Evolutionary conservation across 1,140 invertebrate genomes (phyloP), one percentile per base, ranked within the genome.

Genomic region (Mycetomoellerius zeteki): DNA sequence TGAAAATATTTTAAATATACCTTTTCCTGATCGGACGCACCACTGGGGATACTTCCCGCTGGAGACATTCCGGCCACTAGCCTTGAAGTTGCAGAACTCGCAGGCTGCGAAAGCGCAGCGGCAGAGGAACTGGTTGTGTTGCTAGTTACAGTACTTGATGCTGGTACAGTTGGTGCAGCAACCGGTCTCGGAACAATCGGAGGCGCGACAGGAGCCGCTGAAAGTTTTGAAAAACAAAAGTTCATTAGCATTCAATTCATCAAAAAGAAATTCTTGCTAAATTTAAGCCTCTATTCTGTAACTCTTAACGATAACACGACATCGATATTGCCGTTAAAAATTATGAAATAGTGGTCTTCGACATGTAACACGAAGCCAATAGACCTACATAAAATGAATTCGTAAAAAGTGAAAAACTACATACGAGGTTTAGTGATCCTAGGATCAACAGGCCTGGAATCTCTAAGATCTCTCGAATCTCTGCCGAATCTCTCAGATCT

Each of bases 21-120:
- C 96, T 99, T 99, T 94, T 99, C 98, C 95, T 99, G 98, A 94
- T 99, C 98, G 0, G 98, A 97, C 71, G 97, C 96, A 92, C 97
- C 97, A 69, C 97, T 97, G 27, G 97, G 97, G 91, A 97, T 96
- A 24, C 97, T 97, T 90, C 97, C 96, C 16, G 96, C 96, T 16
- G 96, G 93, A 50, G 96, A 96, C 93, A 96, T 95, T 24, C 96
- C 96, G 60, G 95, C 94, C 93, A 95, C 94, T 16, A 95, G 86
- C 85, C 95, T 91, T 0, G 94, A 93, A 0, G 94, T 93, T 64
- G 95, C 95, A 5, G 80, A 78, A 73, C 90, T 93, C 4, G 93
- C 75, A 3, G 93, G 80, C 19, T 93, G 76, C 33, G 92, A 47
- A 73, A 95, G 92, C 16, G 82, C 21, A 54, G 93, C 78, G 71